phyloP scores from a whole-genome alignment of 2,113 vertebrate genomes.

The Macrotis lagotis region DNA sequence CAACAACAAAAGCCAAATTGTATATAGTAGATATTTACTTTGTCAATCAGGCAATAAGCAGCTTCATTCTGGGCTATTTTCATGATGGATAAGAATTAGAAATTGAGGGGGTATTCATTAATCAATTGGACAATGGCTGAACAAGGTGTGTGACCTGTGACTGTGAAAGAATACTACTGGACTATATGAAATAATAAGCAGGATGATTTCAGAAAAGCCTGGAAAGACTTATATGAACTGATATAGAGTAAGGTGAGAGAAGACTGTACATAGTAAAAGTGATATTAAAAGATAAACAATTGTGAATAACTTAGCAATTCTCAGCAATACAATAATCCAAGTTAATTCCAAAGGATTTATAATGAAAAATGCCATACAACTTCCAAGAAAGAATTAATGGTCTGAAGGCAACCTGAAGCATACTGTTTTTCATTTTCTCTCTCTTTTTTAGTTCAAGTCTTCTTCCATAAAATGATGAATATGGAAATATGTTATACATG shows the following conservation, averaged over 20 bases:
- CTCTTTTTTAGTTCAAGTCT: not conserved
- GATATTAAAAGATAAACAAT: not conserved
- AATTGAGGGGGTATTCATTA: not conserved
- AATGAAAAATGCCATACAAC: not conserved
- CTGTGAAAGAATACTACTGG: not conserved
- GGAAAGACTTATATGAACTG: not conserved
- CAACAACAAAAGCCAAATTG: not conserved
- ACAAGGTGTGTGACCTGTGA: not conserved
- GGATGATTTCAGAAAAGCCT: not conserved
- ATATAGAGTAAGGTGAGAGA: not conserved
- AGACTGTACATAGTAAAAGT: not conserved
- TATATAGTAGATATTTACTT: not conserved
- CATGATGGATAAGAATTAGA: too few species aligned
- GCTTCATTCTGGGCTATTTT: not conserved
- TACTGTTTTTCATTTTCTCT: not conserved
- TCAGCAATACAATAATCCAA: not conserved
- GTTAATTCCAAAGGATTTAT: not conserved
- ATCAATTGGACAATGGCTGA: not conserved
- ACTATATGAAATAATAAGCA: not conserved
- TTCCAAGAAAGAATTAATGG: not conserved
- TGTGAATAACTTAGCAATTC: not conserved
- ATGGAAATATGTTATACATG: not conserved
- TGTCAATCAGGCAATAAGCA: not conserved
- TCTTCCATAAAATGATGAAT: not conserved
- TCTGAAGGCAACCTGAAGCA: not conserved